These are phyloP conservation scores for Epizoanthus fatuus DNA, from an alignment of 92 coral and sea anemone species.

Conservation along the genomic window DNA sequence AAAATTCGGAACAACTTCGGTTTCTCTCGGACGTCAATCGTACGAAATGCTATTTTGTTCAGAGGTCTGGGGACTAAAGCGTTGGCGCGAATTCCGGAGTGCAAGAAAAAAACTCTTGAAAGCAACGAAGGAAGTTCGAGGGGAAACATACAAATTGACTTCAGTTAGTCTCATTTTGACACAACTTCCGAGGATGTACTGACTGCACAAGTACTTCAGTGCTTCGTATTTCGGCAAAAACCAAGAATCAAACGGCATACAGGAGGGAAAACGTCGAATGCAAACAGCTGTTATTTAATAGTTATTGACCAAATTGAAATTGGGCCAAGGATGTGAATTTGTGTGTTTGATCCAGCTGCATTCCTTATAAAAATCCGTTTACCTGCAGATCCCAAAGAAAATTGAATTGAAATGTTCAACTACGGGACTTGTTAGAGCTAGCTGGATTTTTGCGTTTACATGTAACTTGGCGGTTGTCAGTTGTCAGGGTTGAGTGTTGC, in stretches of 20 bases:
- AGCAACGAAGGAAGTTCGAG: background rate
- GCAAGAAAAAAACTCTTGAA: background rate
- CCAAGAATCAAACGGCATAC: background rate
- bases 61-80: constrained; percentile 26
- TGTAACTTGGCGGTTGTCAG: too few species aligned
- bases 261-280: constrained; percentile 9
- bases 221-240: background rate
- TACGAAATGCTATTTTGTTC: background rate
- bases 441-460: too few species aligned
- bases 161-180: background rate
- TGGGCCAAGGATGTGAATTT: constrained; percentile 10
- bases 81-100: constrained; percentile 52
- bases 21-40: constrained; percentile 18
- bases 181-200: background rate
- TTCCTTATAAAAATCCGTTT: too few species aligned
- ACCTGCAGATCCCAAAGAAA: too few species aligned
- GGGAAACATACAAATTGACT: background rate
- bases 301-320: background rate
- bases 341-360: too few species aligned
- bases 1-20: constrained; percentile 3
- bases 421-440: too few species aligned
- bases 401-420: too few species aligned
- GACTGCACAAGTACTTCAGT: background rate
- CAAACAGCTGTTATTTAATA: too few species aligned
- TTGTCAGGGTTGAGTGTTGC: too few species aligned